Evolutionary conservation across 1,140 invertebrate species (phyloP).

Genomic region (Phortica variegata): DNA sequence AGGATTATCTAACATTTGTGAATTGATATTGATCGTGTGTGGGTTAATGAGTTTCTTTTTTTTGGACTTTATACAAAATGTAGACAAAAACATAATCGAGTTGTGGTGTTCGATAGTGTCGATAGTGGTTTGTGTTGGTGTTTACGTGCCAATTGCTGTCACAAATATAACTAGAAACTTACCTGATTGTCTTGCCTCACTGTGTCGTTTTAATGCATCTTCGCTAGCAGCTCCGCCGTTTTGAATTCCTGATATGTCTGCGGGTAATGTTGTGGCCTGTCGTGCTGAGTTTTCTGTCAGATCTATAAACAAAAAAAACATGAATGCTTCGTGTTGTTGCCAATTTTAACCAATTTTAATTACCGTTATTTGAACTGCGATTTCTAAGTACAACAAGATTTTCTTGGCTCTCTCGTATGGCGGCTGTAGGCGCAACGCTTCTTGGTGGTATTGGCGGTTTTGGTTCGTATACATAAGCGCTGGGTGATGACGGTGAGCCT

Average conservation of each 20-base stretch:
- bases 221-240: constrained; percentile 43
- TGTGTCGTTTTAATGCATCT: constrained; percentile 40
- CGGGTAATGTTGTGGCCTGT: constrained; percentile 40
- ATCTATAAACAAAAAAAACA: constrained; percentile 12
- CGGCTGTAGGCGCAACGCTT: constrained; percentile 61
- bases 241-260: constrained; percentile 32
- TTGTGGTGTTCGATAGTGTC: neutral
- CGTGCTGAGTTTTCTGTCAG: constrained; percentile 31
- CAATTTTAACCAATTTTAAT: constrained; percentile 1
- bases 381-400: constrained; percentile 45
- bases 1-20: constrained; percentile 47
- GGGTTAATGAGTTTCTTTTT: constrained; percentile 9
- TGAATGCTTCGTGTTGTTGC: neutral
- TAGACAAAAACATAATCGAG: constrained; percentile 1
- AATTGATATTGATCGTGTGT: constrained; percentile 29
- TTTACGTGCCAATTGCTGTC: constrained; percentile 15
- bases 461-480: constrained; percentile 51
- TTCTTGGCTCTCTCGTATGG: constrained; percentile 52
- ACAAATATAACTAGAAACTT: constrained; percentile 20
- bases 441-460: constrained; percentile 63
- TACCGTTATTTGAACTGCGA: constrained; percentile 44
- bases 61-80: constrained; percentile 1
- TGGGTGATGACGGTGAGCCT: constrained; percentile 51
- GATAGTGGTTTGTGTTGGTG: constrained; percentile 10
- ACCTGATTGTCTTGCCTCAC: constrained; percentile 52